Base-by-base conservation (phyloP, 2,888 invertebrate genomes). In the Hesperia comma region DNA sequence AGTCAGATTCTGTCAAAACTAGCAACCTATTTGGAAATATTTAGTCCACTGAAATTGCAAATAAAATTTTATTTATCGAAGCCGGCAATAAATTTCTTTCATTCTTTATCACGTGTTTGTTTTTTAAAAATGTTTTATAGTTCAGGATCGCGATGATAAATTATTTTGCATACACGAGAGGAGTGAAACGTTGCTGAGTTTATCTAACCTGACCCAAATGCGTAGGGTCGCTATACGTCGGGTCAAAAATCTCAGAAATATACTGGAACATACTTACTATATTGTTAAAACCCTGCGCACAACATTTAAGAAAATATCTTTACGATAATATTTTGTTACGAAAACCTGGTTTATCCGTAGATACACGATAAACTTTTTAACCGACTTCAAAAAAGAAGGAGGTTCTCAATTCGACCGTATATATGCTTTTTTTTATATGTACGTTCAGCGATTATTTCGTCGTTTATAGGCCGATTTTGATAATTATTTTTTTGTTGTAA, bases 91-190 rank as follows among this genome's bases (percentile, higher is more conserved):
- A 57, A 63, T 63, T 49, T 57, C 32, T 5, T 49, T 17, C 43
- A 63, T 43, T 12, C 43, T 21, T 37, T 10, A 56, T 37, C 12
- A 55, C 58, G 17, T 53, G 51, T 37, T 53, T 58, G 58, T 49
- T 63, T 51, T 64, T 58, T 51, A 64, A 53, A 64, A 51, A 58
- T 51, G 58, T 58, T 58, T 33, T 53, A 56, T 49, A 54, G 46
- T 33, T 49, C 58, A 26, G 49, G 55, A 61, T 54, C 32, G 60
- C 54, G 60, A 61, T 61, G 61, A 67, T 67, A 67, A 67, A 61
- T 67, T 49, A 61, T 61, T 66, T 54, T 40, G 54, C 32, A 61
- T 46, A 67, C 61, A 61, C 61, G 37, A 40, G 66, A 55, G 46
- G 53, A 58, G 60, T 60, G 60, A 21, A 37, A 33, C 37, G 60